Evolutionary conservation across 2,797 vertebrate species (phyloP), one percentile per base, ranked within the genome.

Genomic region (Chlorospingus flavigularis): DNA sequence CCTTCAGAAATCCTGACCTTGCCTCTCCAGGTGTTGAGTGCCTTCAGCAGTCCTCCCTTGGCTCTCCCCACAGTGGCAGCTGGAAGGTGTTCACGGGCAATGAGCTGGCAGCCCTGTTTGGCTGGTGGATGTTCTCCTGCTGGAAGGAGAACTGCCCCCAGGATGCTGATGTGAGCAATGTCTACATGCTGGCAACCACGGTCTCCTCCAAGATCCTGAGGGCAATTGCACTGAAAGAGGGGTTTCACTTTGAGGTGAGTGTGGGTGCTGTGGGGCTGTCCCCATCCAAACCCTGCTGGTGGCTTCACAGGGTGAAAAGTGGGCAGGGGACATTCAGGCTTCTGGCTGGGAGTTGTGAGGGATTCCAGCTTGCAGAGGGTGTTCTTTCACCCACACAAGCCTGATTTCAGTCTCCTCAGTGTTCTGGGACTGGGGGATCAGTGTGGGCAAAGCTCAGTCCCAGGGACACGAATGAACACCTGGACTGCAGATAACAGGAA

Each of bases 81-180:
- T 99, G 99, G 99, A 99, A 99, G 96, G 98, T 99, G 91, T 99
- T 99, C 97, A 98, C 98, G 0, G 99, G 99, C 8, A 99, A 99
- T 2, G 99, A 99, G 95, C 82, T 99, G 58, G 99, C 99, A 0
- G 99, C 99, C 25, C 93, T 99, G 95, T 98, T 99, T 53, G 99
- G 99, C 4, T 99, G 99, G 99, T 99, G 99, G 99, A 98, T 99
- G 98, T 98, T 99, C 88, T 98, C 98, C 21, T 97, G 98, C 90
- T 99, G 99, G 99, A 98, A 98, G 93, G 97, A 98, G 88, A 97
- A 79, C 25, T 96, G 97, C 62, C 72, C 98, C 0, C 96, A 97
- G 23, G 97, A 97, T 11, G 96, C 97, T 1, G 98, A 98, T 10
- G 95, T 98, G 30, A 96, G 96, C 82, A 96, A 94, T 1, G 89